phyloP scores from a whole-genome alignment of 1,140 invertebrate genomes.

The Uloborus diversus region DNA sequence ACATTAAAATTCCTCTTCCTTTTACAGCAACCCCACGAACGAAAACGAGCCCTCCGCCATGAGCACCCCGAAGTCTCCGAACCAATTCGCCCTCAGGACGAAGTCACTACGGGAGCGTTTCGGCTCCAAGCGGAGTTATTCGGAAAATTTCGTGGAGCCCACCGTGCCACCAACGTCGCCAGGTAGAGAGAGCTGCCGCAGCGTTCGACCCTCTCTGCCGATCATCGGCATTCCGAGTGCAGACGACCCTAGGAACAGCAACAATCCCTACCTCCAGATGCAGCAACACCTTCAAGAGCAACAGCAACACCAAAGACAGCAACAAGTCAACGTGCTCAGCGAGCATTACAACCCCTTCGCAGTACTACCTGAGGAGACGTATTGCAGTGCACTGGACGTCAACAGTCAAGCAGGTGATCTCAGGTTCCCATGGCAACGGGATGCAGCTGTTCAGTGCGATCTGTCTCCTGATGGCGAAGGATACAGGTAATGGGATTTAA shows the following conservation, averaged over 20 bases:
- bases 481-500: conserved; percentile 8
- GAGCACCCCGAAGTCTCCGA: not conserved
- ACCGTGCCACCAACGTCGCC: not conserved
- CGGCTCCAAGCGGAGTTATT: conserved; percentile 61
- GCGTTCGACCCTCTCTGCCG: conserved; percentile 19
- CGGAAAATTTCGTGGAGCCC: conserved; percentile 60
- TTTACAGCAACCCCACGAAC: conserved; percentile 6
- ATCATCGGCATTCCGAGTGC: not conserved
- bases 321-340: conserved; percentile 2
- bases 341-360: conserved; percentile 55
- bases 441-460: conserved; percentile 64
- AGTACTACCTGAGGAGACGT: conserved; percentile 58
- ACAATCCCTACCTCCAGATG: conserved; percentile 24
- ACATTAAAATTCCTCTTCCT: no score
- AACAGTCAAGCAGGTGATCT: conserved; percentile 62
- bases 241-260: conserved; percentile 10
- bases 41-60: not conserved
- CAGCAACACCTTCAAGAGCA: no score
- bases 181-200: conserved; percentile 1
- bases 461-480: conserved; percentile 55
- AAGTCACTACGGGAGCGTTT: conserved; percentile 61
- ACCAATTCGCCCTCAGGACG: conserved; percentile 50
- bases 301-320: conserved; percentile 17
- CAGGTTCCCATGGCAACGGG: conserved; percentile 65
- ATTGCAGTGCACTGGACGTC: conserved; percentile 62